Conservation (phyloP, 1,140 invertebrate species). For the Babylonia areolata region DNA sequence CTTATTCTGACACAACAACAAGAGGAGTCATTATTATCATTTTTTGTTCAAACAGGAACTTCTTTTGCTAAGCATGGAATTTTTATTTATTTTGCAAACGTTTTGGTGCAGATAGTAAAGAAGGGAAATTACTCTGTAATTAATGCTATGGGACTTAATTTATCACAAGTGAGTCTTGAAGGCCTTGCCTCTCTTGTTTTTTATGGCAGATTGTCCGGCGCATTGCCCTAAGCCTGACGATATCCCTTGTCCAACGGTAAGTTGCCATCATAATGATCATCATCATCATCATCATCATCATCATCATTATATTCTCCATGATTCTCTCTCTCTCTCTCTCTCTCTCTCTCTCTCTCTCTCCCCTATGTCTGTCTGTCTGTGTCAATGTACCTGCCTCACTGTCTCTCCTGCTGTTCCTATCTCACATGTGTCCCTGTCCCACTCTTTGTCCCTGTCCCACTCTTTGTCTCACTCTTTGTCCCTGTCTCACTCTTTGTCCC, state of each 20-base stretch:
- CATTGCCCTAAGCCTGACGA: background rate
- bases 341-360: background rate
- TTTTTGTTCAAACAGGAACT: no score
- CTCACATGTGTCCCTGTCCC: background rate
- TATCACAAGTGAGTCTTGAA: no score
- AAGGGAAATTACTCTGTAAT: no score
- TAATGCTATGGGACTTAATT: no score
- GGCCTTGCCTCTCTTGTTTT: no score
- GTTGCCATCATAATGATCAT: no score
- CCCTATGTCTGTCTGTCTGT: constrained; percentile 4
- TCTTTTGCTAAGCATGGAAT: no score
- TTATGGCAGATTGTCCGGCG: background rate
- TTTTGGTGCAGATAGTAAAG: no score
- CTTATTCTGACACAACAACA: no score
- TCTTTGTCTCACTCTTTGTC: background rate
- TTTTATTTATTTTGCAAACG: no score
- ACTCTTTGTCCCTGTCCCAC: background rate
- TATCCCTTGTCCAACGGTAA: background rate
- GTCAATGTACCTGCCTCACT: background rate
- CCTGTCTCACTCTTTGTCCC: background rate
- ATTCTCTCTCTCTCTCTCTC: background rate
- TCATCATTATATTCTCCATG: background rate
- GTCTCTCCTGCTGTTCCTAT: background rate
- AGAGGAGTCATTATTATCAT: no score
- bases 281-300: no score